phyloP scores from a whole-genome alignment of 2,888 invertebrate species.

The Xestia ashworthii region DNA sequence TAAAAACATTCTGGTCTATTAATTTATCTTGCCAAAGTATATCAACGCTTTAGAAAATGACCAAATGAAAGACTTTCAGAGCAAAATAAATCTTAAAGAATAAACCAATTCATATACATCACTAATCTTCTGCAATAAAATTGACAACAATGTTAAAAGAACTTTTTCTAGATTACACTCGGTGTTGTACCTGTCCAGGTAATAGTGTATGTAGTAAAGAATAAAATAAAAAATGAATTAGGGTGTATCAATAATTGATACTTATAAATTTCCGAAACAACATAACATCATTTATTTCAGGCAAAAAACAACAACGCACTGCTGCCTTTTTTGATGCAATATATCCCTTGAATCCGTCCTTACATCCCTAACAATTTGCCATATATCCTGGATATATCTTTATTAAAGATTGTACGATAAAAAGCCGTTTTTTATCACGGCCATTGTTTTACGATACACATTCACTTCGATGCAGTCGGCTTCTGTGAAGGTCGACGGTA shows the following conservation, averaged over 20 bases:
- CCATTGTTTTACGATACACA: slow-evolving; percentile 18
- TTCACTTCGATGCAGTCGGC: slow-evolving; percentile 45
- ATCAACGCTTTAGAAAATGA: neutral
- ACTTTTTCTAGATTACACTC: neutral
- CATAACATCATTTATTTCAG: too few relatives aligned
- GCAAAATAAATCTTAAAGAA: neutral
- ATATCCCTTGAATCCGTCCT: neutral
- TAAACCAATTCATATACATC: neutral
- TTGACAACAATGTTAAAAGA: neutral
- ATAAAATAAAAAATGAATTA: neutral
- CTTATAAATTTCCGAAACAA: slow-evolving; percentile 6
- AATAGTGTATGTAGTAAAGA: neutral
- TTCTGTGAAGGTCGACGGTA: slow-evolving; percentile 17
- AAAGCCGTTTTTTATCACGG: slow-evolving; percentile 17
- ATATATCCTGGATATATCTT: neutral
- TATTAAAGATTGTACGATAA: neutral
- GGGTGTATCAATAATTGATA: neutral
- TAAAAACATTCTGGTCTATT: neutral
- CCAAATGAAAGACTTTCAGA: neutral
- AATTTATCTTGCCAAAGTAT: neutral
- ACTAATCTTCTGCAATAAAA: neutral
- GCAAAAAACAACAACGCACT: neutral
- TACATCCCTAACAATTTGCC: neutral
- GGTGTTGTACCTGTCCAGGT: neutral
- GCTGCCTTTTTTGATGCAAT: neutral